phyloP scores from a whole-genome alignment of 2,113 vertebrate genomes.

The Macroglossus sobrinus region DNA sequence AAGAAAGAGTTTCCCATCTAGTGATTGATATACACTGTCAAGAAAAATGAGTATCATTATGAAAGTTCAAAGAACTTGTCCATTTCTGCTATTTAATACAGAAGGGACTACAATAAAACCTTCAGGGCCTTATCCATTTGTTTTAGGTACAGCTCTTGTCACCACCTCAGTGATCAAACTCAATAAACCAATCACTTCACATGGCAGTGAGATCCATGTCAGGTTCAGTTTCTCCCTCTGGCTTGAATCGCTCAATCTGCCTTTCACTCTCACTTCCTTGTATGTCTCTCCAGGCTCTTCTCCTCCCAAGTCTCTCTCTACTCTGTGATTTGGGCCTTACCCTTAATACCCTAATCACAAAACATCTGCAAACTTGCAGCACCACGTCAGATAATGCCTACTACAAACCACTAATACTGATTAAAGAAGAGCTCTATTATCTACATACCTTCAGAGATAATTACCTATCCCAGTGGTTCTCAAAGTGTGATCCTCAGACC shows the following conservation, averaged over 20 bases:
- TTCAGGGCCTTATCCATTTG: slow-evolving; percentile 51
- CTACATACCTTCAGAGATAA: not conserved
- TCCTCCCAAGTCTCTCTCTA: not conserved
- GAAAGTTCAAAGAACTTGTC: slow-evolving; percentile 54
- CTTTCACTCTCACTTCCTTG: not conserved
- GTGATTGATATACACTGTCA: slow-evolving; percentile 45
- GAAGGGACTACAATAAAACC: slow-evolving; percentile 41
- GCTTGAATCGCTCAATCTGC: slow-evolving; percentile 18
- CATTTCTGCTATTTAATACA: slow-evolving; percentile 40
- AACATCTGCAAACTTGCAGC: not conserved
- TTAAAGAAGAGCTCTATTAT: not conserved
- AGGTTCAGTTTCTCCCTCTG: slow-evolving; percentile 20
- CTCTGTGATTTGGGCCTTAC: not conserved
- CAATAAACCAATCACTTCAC: slow-evolving; percentile 30
- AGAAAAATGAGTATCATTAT: slow-evolving; percentile 50
- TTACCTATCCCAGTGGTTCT: not conserved
- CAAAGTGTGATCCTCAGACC: not conserved
- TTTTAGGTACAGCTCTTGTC: slow-evolving; percentile 51
- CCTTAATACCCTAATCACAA: not conserved
- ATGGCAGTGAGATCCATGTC: not conserved
- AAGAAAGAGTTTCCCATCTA: slow-evolving; percentile 50
- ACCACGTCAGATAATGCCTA: not conserved
- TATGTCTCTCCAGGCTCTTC: not conserved
- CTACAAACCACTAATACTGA: not conserved
- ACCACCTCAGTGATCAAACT: slow-evolving; percentile 41